Evolutionary conservation across 1,140 invertebrate species (phyloP).

Genomic region (Pristionchus pacificus): DNA sequence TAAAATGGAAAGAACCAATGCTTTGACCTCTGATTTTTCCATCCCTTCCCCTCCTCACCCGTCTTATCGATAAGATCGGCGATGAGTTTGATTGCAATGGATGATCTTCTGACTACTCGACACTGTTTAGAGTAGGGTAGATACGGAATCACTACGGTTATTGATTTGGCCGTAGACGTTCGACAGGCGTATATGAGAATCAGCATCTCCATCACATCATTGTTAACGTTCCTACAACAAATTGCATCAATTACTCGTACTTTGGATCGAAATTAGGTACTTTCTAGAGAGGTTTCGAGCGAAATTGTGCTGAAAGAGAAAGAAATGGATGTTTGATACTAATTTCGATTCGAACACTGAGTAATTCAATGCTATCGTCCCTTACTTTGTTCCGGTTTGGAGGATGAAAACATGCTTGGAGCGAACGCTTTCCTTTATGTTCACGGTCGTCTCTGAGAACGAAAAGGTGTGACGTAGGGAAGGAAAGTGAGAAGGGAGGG

Average conservation of each 20-base stretch:
- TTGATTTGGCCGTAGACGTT: slow-evolving; percentile 72
- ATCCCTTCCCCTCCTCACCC: too few relatives aligned
- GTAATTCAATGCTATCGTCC: background rate
- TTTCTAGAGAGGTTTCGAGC: background rate
- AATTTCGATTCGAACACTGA: background rate
- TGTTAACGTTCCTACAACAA: slow-evolving; percentile 50
- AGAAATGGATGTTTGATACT: too few relatives aligned
- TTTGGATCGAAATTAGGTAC: too few relatives aligned
- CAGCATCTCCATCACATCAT: slow-evolving; percentile 93
- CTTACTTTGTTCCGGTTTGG: slow-evolving; percentile 48
- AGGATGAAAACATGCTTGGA: slow-evolving; percentile 55
- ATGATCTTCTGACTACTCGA: slow-evolving; percentile 95
- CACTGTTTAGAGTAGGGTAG: slow-evolving; percentile 97
- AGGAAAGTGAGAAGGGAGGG: too few relatives aligned
- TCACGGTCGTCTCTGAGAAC: slow-evolving; percentile 38
- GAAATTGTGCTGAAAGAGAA: slow-evolving; percentile 5
- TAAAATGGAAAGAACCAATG: too few relatives aligned
- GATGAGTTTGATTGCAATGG: slow-evolving; percentile 89
- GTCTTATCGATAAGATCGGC: slow-evolving; percentile 93
- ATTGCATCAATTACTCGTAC: too few relatives aligned
- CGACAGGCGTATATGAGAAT: slow-evolving; percentile 99
- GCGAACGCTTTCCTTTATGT: slow-evolving; percentile 51
- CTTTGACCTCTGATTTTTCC: too few relatives aligned
- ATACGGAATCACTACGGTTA: slow-evolving; percentile 96
- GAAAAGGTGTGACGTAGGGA: slow-evolving; percentile 6